A percentile compares a stretch with the other conserved stretches of the same genome.
Evolutionary conservation across 2,113 vertebrate species (phyloP).

Genomic region (Corythaeola cristata): DNA sequence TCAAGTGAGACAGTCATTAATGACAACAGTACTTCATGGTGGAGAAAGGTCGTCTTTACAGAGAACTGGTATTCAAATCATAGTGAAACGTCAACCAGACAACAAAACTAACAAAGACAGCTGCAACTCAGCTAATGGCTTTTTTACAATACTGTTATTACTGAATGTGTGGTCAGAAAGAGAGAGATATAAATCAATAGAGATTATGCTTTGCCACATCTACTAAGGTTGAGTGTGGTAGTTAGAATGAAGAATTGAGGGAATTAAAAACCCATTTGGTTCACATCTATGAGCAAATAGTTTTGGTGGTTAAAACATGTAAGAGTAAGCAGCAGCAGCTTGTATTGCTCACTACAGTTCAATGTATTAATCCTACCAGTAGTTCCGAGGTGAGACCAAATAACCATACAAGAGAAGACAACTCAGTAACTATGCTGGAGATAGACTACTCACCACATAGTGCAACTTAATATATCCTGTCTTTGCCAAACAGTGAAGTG

Average conservation of each 20-base stretch:
- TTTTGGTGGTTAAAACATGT: not conserved
- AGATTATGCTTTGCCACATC: not conserved
- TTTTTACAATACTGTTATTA: not conserved
- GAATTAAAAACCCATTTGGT: not conserved
- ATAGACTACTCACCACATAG: not conserved
- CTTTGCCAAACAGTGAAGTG: not conserved
- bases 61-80: not conserved
- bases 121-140: not conserved
- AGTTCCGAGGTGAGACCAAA: not conserved
- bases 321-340: not conserved
- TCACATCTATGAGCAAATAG: not conserved
- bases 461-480: not conserved
- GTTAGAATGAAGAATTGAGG: not conserved
- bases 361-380: not conserved
- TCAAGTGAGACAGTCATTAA: not conserved
- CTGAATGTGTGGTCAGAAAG: not conserved
- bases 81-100: not conserved
- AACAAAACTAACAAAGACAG: not conserved
- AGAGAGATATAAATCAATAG: not conserved
- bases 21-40: not conserved
- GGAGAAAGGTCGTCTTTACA: not conserved
- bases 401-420: not conserved
- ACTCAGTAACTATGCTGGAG: not conserved
- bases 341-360: not conserved
- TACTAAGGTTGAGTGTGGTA: not conserved